Evolutionary conservation across 2,888 invertebrate genomes (phyloP), one percentile per base, ranked within the genome.

Genomic region (Sphaeridia pumilis): DNA sequence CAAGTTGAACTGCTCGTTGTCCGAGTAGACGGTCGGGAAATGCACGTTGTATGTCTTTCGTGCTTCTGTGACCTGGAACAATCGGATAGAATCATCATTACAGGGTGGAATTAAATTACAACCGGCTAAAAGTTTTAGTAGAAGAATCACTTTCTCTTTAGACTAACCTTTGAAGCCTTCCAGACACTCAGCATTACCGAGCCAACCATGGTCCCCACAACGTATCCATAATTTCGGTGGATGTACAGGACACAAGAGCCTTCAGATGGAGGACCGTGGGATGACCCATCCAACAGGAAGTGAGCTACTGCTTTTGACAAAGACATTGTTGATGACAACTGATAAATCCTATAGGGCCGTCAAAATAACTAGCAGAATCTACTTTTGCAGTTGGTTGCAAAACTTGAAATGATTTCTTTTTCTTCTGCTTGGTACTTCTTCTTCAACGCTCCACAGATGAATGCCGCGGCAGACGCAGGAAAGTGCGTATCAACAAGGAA

Each of bases 21-120:
- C 69, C 22, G 67, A 66, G 65, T 74, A 74, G 72, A 74, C 70
- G 2, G 57, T 67, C 31, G 74, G 74, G 59, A 74, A 74, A 55
- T 66, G 47, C 43, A 72, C 67, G 28, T 67, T 66, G 56, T 63
- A 68, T 59, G 68, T 66, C 58, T 70, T 71, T 20, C 72, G 60
- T 22, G 70, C 69, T 36, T 61, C 61, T 5, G 65, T 67, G 44
- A 70, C 70, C 62, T 66, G 46, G 20, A 49, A 52, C 41, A 31
- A 10, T 7, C 7, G 31, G 10, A 31, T 31, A 10, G 31, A 31
- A 31, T n/a, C n/a, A 31, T 31, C 31, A 31, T 31, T 31, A n/a
- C 14, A 31, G 31, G 14, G 14, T 31, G 14, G 31, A 31, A 31
- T 7, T 31, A 7, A 31, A 31, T 31, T 31, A 31, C 7, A 10